phyloP scores from a whole-genome alignment of 2,888 invertebrate species.

The Campopleginae sp. region DNA sequence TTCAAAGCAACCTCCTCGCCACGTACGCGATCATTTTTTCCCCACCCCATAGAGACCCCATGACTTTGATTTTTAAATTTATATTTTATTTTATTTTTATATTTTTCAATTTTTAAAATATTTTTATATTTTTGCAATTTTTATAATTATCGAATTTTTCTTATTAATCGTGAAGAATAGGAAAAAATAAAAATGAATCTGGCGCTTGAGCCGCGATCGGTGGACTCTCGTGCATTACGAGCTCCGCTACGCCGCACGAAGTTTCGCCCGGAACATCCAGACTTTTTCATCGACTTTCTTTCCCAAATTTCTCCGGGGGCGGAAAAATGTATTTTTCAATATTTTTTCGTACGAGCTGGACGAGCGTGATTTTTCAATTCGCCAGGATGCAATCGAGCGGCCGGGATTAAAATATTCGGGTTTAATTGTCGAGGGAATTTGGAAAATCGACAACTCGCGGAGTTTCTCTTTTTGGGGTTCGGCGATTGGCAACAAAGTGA shows the following conservation, averaged over 20 bases:
- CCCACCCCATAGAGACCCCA: neutral
- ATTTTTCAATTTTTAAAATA: too few relatives aligned
- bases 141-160: neutral
- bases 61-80: neutral
- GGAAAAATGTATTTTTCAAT: neutral
- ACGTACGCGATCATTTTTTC: neutral
- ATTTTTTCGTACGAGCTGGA: neutral
- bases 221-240: neutral
- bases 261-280: neutral
- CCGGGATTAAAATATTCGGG: neutral
- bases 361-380: neutral
- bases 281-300: neutral
- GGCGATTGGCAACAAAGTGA: neutral
- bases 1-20: neutral
- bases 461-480: neutral
- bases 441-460: neutral
- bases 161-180: neutral
- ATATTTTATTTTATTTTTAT: too few relatives aligned
- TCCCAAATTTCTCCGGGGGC: neutral
- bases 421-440: conserved; percentile 2
- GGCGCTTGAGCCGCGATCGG: too few relatives aligned
- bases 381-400: neutral
- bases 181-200: neutral
- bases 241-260: neutral
- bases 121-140: too few relatives aligned